Evolutionary conservation across 2,113 vertebrate genomes (phyloP), one percentile per base, ranked within the genome.

Genomic region (Crotalus helleri): DNA sequence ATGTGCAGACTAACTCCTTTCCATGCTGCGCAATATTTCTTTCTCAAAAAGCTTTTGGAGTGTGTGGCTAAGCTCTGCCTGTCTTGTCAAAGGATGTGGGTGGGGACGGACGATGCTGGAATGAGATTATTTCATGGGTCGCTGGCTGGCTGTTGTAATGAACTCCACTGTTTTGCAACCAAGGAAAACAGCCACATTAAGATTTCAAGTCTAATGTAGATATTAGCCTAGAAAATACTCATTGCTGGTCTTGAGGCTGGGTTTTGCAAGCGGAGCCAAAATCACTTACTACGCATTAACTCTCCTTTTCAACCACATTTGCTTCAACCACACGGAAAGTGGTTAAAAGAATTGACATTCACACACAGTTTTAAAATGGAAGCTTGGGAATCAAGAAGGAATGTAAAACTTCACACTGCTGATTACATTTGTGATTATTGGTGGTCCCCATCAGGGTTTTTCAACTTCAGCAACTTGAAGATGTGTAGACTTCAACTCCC

Each of bases 41-140:
- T 93, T 93, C 90, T 39, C 86, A 46, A 24, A 90, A 91, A 86
- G 64, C 64, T 93, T 91, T 53, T 29, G n/a, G 17, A 39, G 85
- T 44, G 74, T 51, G 33, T 69, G 81, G 46, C 2, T 88, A 87
- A 94, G 89, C 55, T 33, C 61, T 92, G 89, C 21, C 64, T 69
- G 0, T 93, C 59, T 87, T 0, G 0, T 94, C 95, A 94, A 94
- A 92, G 23, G 51, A 91, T 57, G 44, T 91, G 23, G 4, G 91
- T 95, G 87, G 93, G 94, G 88, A 93, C 93, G 86, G 92, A 1
- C 44, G 94, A 4, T 61, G 5, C 85, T 92, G 64, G 74, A 94
- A 55, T 1, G 15, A 91, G 15, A 90, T 85, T 88, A 21, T 90
- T 93, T 91, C 23, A 17, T 21, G 29, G 13, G 53, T 91, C 69